A percentile compares a stretch with the other conserved stretches of the same genome.
phyloP scores from a whole-genome alignment of 2,888 invertebrate species.

The Caenorhabditis sp. region DNA sequence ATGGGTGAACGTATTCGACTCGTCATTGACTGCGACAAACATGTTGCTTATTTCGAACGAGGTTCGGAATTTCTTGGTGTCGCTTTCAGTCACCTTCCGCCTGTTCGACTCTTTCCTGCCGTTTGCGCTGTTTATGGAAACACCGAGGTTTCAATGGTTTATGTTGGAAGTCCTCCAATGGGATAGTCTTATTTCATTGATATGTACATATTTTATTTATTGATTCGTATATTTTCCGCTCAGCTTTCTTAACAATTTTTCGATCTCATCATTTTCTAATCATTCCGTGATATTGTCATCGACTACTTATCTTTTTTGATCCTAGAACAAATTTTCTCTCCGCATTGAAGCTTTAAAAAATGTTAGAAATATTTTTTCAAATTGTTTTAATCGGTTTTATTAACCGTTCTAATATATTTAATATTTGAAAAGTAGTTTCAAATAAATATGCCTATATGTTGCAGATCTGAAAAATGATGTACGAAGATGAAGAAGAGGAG shows the following conservation, averaged over 20 bases:
- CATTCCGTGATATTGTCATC: background rate
- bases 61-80: conserved; percentile 97
- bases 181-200: conserved; percentile 34
- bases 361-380: background rate
- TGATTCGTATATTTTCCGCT: background rate
- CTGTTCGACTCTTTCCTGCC: conserved; percentile 86
- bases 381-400: background rate
- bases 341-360: background rate
- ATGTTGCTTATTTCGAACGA: conserved; percentile 87
- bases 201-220: background rate
- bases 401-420: no score
- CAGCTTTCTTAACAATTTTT: background rate
- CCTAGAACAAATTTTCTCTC: background rate
- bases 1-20: conserved; percentile 95
- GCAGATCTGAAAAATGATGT: conserved; percentile 25
- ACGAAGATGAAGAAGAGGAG: conserved; percentile 51
- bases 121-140: conserved; percentile 98
- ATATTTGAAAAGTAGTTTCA: no score
- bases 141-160: conserved; percentile 98
- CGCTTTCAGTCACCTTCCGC: conserved; percentile 53
- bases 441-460: no score
- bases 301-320: background rate
- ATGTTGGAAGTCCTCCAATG: conserved; percentile 89
- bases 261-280: background rate
- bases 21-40: conserved; percentile 96